Evolutionary conservation across 2,888 invertebrate genomes (phyloP).

Genomic region (Eristalis arbustorum): DNA sequence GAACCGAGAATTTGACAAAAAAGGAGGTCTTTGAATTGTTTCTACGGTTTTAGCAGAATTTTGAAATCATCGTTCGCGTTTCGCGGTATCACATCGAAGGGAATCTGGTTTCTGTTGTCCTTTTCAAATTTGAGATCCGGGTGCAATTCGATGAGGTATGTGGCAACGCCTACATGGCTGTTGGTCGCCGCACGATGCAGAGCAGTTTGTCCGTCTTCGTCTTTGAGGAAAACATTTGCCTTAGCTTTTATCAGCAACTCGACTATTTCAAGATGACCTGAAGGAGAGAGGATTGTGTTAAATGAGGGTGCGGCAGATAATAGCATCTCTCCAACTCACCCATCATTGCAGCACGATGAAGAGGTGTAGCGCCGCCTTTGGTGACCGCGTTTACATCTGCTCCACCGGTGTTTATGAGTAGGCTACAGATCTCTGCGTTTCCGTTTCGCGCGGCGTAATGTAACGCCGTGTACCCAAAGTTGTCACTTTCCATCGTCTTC

Average conservation of each 20-base stretch:
- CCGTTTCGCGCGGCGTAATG: constrained; percentile 95
- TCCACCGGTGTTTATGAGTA: constrained; percentile 84
- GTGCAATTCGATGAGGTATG: constrained; percentile 75
- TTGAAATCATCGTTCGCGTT: constrained; percentile 79
- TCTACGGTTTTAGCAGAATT: constrained; percentile 77
- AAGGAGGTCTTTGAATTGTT: not conserved
- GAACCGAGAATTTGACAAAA: not conserved
- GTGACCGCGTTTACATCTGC: constrained; percentile 89
- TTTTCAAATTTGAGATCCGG: constrained; percentile 77
- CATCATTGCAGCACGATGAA: constrained; percentile 90
- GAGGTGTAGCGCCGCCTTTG: constrained; percentile 89
- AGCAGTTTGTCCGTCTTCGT: constrained; percentile 90
- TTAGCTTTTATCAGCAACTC: constrained; percentile 84
- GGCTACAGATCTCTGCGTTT: constrained; percentile 85
- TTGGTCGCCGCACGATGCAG: constrained; percentile 88
- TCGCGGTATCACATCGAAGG: constrained; percentile 79
- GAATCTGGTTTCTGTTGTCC: constrained; percentile 80
- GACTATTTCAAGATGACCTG: constrained; percentile 85
- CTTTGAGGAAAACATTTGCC: constrained; percentile 84
- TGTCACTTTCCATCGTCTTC: constrained; percentile 84
- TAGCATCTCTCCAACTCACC: constrained; percentile 80
- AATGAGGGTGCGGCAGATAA: not conserved
- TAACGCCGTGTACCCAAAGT: constrained; percentile 91
- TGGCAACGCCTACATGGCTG: constrained; percentile 80
- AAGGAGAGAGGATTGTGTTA: constrained; percentile 72